Evolutionary conservation across 2,113 vertebrate genomes (phyloP).

Genomic region (Eretmochelys imbricata): DNA sequence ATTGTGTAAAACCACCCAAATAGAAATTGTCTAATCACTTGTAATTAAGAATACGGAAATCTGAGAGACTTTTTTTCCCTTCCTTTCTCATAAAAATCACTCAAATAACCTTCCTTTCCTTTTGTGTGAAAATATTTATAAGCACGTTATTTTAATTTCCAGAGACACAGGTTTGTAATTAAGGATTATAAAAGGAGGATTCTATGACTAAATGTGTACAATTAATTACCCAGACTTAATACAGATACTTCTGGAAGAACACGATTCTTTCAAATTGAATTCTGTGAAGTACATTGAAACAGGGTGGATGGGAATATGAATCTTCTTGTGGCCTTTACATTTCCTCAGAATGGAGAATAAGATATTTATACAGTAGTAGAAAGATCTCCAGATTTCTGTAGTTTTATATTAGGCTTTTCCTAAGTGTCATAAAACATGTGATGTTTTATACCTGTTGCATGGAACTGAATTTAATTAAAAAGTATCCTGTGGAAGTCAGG

Average conservation of each 20-base stretch:
- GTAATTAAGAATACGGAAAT: slow-evolving; percentile 48
- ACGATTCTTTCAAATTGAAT: background rate
- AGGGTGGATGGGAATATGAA: background rate
- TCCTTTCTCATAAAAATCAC: slow-evolving; percentile 46
- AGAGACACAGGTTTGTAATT: slow-evolving; percentile 45
- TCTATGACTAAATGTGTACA: slow-evolving; percentile 18
- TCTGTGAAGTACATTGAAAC: slow-evolving; percentile 24
- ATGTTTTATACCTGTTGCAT: background rate
- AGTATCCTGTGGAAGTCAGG: background rate
- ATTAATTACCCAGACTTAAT: slow-evolving; percentile 45
- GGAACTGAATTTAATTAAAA: slow-evolving; percentile 32
- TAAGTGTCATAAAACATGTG: background rate
- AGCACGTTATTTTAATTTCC: slow-evolving; percentile 14
- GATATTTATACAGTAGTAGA: slow-evolving; percentile 6
- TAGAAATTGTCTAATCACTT: slow-evolving; percentile 64
- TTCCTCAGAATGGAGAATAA: background rate
- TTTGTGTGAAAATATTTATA: slow-evolving; percentile 61
- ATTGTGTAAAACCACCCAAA: slow-evolving; percentile 73
- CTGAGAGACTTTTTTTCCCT: slow-evolving; percentile 5
- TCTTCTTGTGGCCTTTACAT: slow-evolving; percentile 12
- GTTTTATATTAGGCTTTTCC: slow-evolving; percentile 34
- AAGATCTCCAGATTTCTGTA: slow-evolving; percentile 41
- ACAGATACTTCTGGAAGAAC: slow-evolving; percentile 39
- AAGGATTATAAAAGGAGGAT: slow-evolving; percentile 55
- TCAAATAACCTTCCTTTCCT: slow-evolving; percentile 46